Evolutionary conservation across 2,888 invertebrate genomes (phyloP).

Genomic region (Nasonovia ribisnigri): DNA sequence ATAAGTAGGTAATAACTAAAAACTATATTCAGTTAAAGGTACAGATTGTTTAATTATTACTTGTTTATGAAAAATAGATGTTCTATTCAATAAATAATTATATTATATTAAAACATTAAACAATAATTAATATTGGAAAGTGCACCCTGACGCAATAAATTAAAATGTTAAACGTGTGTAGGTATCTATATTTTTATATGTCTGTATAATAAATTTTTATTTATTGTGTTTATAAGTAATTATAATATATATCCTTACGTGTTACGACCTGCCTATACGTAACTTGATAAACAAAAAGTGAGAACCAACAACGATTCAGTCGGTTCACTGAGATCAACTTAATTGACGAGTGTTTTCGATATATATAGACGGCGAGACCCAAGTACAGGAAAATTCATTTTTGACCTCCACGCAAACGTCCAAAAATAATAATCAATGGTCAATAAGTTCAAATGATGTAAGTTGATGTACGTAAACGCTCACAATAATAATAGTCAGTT

Average conservation of each 20-base stretch:
- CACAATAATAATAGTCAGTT: background rate
- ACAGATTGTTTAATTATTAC: background rate
- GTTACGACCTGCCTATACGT: constrained; percentile 13
- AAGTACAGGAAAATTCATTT: background rate
- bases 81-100: background rate
- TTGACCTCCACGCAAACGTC: constrained; percentile 7
- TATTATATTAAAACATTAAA: background rate
- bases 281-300: constrained; percentile 32
- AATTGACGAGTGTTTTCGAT: background rate
- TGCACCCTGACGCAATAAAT: constrained; percentile 33
- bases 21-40: background rate
- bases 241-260: constrained; percentile 15
- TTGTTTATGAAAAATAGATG: background rate
- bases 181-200: background rate
- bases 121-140: background rate
- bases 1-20: background rate
- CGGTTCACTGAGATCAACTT: constrained; percentile 1
- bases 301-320: background rate
- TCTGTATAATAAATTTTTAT: background rate
- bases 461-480: constrained; percentile 30
- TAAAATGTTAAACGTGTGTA: background rate
- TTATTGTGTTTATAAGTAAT: background rate
- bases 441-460: constrained; percentile 47
- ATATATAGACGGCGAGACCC: background rate
- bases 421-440: constrained; percentile 47